Evolutionary conservation across 1,140 invertebrate species (phyloP), one percentile per base, ranked within the genome.

Genomic region (Pogonus chalceus): DNA sequence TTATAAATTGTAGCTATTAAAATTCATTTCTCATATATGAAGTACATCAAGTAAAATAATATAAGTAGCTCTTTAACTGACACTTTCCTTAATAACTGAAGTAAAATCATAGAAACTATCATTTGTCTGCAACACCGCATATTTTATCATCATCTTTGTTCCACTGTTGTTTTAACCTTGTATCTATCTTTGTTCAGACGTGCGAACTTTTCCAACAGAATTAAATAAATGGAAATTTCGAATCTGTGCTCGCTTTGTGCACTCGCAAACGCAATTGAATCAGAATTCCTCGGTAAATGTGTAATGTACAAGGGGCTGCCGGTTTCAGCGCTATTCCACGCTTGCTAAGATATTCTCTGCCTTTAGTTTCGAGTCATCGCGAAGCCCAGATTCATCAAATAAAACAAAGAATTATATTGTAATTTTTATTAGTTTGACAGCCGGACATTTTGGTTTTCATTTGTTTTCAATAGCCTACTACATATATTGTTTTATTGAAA

Each of bases 151-250:
- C 37, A 4, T 16, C 37, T 16, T 43, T 43, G 37, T 43, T 43
- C 18, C 26, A 31, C 26, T 31, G 7, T 7, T 31, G n/a, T n/a
- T n/a, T n/a, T n/a, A n/a, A n/a, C n/a, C n/a, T 14, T 7, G 26
- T 31, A 4, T 31, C 26, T 14, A 7, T 31, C 26, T 31, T 14
- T 31, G 7, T 31, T 31, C 26, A 7, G 26, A 7, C 4, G 7
- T 31, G 14, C 26, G 26, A 31, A 31, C 26, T 31, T 31, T n/a
- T 18, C 18, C 7, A 43, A 43, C 7, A 16, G 18, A 43, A 43
- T 43, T 43, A 43, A 43, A 43, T 43, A 43, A 43, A 43, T 43
- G 37, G 37, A 43, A 43, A 43, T 43, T 43, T 43, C 37, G 37
- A 43, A 43, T 43, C 37, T 43, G 18, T 43, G 7, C 18, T 43